phyloP scores from a whole-genome alignment of 2,797 vertebrate genomes.

The Holocentrus rufus region DNA sequence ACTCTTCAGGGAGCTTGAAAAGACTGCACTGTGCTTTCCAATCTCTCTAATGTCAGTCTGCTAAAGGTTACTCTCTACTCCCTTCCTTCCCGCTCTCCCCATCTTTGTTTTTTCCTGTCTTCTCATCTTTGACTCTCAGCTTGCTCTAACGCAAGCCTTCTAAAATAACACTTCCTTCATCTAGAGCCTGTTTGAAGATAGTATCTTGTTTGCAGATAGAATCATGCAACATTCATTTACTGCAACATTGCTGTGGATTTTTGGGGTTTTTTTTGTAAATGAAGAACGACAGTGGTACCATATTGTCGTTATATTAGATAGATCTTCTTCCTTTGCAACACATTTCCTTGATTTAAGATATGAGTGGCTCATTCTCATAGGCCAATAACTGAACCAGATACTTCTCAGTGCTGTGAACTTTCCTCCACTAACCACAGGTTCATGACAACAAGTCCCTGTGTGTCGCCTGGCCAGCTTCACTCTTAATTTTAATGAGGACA shows the following conservation, averaged over 20 bases:
- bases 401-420: slow-evolving; percentile 55
- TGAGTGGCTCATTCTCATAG: slow-evolving; percentile 16
- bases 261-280: slow-evolving; percentile 1
- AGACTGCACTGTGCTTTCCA: slow-evolving; percentile 55
- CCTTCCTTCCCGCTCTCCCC: slow-evolving; percentile 7
- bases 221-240: too few relatives aligned
- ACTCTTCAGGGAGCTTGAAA: slow-evolving; percentile 54
- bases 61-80: slow-evolving; percentile 60
- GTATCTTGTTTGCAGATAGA: not conserved
- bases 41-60: slow-evolving; percentile 40
- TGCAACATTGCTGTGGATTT: slow-evolving; percentile 8
- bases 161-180: slow-evolving; percentile 5
- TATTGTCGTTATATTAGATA: not conserved
- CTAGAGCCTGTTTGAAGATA: not conserved
- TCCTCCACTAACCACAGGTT: slow-evolving; percentile 53
- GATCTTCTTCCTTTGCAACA: not conserved
- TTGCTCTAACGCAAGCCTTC: not conserved
- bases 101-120: slow-evolving; percentile 14
- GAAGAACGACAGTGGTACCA: not conserved
- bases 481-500: slow-evolving; percentile 69
- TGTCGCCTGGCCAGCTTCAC: slow-evolving; percentile 59
- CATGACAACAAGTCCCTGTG: slow-evolving; percentile 50
- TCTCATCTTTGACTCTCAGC: not conserved
- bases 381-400: slow-evolving; percentile 15
- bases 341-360: slow-evolving; percentile 1